These are phyloP conservation scores for Sebastes reedi DNA, from an alignment of 2,797 vertebrate species.

Conservation along the genomic window DNA sequence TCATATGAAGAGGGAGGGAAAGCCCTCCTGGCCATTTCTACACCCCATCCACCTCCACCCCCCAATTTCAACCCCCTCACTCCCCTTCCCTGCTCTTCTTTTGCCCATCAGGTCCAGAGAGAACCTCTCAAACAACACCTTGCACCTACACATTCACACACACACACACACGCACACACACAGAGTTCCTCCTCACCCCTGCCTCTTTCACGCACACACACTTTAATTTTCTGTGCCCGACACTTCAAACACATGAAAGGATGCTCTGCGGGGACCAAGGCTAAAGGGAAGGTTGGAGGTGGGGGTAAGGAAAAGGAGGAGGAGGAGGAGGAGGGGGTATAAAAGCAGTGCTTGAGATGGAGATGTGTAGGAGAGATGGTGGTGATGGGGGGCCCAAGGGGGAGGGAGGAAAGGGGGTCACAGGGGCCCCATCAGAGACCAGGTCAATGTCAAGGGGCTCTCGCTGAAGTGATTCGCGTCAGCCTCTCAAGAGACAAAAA, in stretches of 20 bases:
- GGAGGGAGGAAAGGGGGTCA: conserved; percentile 50
- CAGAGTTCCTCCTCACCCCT: conserved; percentile 59
- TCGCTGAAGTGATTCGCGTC: conserved; percentile 63
- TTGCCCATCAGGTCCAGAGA: conserved; percentile 76
- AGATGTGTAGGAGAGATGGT: conserved; percentile 61
- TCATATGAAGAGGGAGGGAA: conserved; percentile 70
- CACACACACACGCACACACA: conserved; percentile 23
- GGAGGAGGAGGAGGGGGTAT: conserved; percentile 46
- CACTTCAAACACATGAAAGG: conserved; percentile 90
- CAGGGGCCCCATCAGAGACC: conserved; percentile 58
- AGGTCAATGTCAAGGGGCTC: conserved; percentile 81
- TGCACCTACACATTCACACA: conserved; percentile 51
- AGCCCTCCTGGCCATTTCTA: conserved; percentile 75
- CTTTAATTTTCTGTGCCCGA: conserved; percentile 85
- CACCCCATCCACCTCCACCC: conserved; percentile 31
- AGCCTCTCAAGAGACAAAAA: conserved; percentile 62
- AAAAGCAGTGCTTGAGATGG: conserved; percentile 72
- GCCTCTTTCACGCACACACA: conserved; percentile 67
- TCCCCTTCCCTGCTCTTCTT: conserved; percentile 50
- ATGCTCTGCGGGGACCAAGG: conserved; percentile 83
- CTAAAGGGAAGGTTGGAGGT: conserved; percentile 74
- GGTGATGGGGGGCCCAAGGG: conserved; percentile 30
- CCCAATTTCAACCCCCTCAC: conserved; percentile 27
- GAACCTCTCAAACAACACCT: conserved; percentile 72
- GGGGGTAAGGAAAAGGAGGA: conserved; percentile 51